A percentile compares a stretch with the other conserved stretches of the same genome.
Conservation (phyloP, 2,888 invertebrate genomes). For the Heliconius ismenius region DNA sequence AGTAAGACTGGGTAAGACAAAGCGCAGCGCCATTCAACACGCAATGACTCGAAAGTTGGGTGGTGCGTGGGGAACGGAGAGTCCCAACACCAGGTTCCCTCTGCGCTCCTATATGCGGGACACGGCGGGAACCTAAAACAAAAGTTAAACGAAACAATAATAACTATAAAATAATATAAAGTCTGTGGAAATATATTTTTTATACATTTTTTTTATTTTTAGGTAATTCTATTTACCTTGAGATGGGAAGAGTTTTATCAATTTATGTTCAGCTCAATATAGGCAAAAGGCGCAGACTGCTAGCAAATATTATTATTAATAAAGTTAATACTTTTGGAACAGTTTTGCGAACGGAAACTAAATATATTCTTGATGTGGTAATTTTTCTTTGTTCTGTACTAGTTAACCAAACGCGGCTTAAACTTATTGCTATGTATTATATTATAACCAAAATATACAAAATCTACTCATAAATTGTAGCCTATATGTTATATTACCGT, state of each 20-base stretch:
- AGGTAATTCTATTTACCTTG: background rate
- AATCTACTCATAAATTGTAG: too few relatives aligned
- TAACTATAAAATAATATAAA: too few relatives aligned
- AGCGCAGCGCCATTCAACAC: background rate
- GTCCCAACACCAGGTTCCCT: background rate
- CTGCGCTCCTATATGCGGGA: background rate
- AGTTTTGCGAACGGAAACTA: background rate
- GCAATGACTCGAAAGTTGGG: background rate
- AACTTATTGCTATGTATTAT: too few relatives aligned
- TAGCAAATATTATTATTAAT: constrained; percentile 12
- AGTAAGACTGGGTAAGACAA: too few relatives aligned
- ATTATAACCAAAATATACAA: too few relatives aligned
- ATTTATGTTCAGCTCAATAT: constrained; percentile 11
- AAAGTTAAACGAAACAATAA: background rate
- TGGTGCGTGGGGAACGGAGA: background rate
- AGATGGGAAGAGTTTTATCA: background rate
- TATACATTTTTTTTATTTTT: too few relatives aligned
- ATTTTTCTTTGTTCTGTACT: background rate
- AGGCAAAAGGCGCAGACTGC: background rate
- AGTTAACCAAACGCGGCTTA: background rate
- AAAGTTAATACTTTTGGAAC: background rate
- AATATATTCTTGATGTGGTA: background rate
- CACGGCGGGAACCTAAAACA: background rate
- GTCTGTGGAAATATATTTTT: too few relatives aligned
- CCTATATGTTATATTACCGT: too few relatives aligned